Conservation (phyloP, 2,113 vertebrate genomes). For the Rhadina sibilatrix region DNA sequence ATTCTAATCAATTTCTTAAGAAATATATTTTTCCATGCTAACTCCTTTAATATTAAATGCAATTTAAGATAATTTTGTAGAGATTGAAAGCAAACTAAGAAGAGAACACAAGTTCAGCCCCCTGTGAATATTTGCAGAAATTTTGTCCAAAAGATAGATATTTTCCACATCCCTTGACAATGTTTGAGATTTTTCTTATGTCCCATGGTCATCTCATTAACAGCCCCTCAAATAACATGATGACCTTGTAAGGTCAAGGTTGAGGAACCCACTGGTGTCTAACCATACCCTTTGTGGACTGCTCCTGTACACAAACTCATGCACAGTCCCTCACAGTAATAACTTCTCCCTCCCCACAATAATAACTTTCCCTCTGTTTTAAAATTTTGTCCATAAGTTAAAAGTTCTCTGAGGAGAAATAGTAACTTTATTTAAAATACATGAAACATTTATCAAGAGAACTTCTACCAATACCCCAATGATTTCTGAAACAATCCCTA, state of each 20-base stretch:
- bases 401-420: background rate
- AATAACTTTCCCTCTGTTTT: background rate
- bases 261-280: background rate
- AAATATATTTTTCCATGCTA: background rate
- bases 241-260: background rate
- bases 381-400: background rate
- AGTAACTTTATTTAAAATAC: background rate
- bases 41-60: background rate
- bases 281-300: background rate
- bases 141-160: background rate
- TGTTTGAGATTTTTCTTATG: background rate
- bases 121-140: background rate
- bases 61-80: background rate
- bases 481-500: background rate
- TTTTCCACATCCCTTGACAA: background rate
- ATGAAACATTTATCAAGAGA: background rate
- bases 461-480: background rate
- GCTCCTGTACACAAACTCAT: background rate
- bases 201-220: background rate
- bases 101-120: background rate
- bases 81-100: background rate
- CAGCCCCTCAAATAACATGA: background rate
- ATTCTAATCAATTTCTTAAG: background rate
- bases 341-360: background rate
- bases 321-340: background rate